These are phyloP conservation scores for Tenualosa thibaudeaui DNA, from an alignment of 2,797 vertebrate genomes.

Conservation along the genomic window DNA sequence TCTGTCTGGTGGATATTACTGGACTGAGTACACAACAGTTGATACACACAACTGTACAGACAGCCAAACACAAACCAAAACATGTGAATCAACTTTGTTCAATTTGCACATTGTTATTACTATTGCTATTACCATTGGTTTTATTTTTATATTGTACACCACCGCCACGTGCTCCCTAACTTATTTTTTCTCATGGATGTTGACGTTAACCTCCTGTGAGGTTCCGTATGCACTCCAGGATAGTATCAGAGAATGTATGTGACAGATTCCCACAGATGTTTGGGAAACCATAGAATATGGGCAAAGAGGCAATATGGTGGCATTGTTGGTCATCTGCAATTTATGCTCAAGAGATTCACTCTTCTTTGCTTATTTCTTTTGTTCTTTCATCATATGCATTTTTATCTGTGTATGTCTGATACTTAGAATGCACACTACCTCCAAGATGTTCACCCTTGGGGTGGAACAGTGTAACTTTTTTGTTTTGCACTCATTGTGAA, in stretches of 20 bases:
- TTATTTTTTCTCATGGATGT: background rate
- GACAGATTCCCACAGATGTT: background rate
- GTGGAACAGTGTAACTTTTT: constrained; percentile 17
- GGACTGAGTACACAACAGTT: constrained; percentile 31
- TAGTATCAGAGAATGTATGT: background rate
- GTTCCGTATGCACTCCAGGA: background rate
- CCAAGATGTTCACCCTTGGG: constrained; percentile 20
- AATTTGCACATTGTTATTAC: constrained; percentile 58
- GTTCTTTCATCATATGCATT: constrained; percentile 10
- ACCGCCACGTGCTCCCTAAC: background rate
- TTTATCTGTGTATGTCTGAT: constrained; percentile 31
- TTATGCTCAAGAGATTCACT: constrained; percentile 16
- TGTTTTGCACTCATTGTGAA: constrained; percentile 37
- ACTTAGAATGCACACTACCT: constrained; percentile 37
- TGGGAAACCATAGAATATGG: constrained; percentile 10
- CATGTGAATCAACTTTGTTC: constrained; percentile 33
- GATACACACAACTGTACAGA: constrained; percentile 33
- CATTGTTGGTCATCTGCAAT: background rate
- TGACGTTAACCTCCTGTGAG: background rate
- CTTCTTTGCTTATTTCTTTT: background rate
- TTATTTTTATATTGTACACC: constrained; percentile 57
- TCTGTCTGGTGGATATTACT: constrained; percentile 33
- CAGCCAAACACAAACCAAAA: constrained; percentile 34
- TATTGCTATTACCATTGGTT: constrained; percentile 43
- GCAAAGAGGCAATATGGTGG: constrained; percentile 11